Percentiles rank a stretch among this genome's conserved stretches.
Conservation (phyloP, 2,888 invertebrate species). For the Diloba caeruleocephala region DNA sequence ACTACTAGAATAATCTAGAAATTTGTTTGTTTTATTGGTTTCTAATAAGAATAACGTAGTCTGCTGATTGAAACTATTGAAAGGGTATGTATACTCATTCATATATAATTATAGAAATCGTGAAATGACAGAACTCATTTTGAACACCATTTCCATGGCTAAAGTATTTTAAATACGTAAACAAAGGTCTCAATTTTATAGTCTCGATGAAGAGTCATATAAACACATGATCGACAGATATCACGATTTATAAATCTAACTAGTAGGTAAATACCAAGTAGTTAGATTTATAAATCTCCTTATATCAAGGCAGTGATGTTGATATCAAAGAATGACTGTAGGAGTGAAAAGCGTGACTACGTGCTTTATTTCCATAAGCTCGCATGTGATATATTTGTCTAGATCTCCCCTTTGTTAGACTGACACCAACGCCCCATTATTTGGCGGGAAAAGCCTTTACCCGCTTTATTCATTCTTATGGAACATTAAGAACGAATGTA, state of each 20-base stretch:
- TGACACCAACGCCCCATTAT: conserved; percentile 65
- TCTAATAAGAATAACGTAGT: too few species aligned
- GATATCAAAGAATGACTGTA: conserved; percentile 49
- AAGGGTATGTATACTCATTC: too few species aligned
- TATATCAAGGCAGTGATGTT: conserved; percentile 39
- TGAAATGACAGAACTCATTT: too few species aligned
- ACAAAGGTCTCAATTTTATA: too few species aligned
- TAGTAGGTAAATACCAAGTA: not conserved
- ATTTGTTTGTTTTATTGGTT: too few species aligned
- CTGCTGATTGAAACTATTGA: too few species aligned
- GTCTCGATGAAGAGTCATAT: too few species aligned
- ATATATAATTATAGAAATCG: too few species aligned
- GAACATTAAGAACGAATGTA: conserved; percentile 23
- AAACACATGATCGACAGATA: too few species aligned
- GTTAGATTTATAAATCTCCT: conserved; percentile 11
- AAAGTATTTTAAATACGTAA: too few species aligned
- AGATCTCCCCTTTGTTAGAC: conserved; percentile 70
- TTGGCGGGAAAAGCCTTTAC: conserved; percentile 52
- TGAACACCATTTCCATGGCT: too few species aligned
- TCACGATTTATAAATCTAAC: too few species aligned
- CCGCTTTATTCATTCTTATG: conserved; percentile 37
- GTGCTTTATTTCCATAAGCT: conserved; percentile 70
- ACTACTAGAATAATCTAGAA: not conserved
- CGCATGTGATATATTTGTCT: conserved; percentile 72
- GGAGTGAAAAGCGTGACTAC: conserved; percentile 56